Evolutionary conservation across 1,140 invertebrate species (phyloP).

Genomic region (Sycobia sp.): DNA sequence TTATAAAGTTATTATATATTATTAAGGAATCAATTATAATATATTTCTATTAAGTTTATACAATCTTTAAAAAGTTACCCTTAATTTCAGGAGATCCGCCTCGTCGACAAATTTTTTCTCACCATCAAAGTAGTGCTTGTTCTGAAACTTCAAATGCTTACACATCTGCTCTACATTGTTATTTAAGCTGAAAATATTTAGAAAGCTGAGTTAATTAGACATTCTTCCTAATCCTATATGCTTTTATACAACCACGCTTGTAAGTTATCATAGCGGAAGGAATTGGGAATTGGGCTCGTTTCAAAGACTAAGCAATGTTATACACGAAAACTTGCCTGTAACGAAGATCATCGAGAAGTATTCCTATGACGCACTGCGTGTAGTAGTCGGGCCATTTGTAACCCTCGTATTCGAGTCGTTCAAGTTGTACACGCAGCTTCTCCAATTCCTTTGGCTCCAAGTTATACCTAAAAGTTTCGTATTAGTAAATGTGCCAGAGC

Average conservation of each 20-base stretch:
- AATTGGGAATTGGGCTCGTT: no score
- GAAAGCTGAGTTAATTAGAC: no score
- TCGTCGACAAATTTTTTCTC: conserved; percentile 44
- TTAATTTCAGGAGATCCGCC: conserved; percentile 29
- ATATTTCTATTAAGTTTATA: no score
- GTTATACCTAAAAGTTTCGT: conserved; percentile 62
- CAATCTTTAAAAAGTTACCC: background rate
- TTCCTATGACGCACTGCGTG: conserved; percentile 82
- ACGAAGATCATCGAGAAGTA: conserved; percentile 70
- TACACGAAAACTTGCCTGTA: conserved; percentile 60
- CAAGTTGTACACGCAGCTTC: conserved; percentile 71
- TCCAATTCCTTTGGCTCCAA: conserved; percentile 69
- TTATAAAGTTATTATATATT: no score
- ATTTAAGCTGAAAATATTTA: conserved; percentile 10
- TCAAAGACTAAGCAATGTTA: no score
- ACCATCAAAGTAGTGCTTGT: background rate
- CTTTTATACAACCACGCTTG: no score
- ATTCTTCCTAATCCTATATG: no score
- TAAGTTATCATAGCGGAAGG: no score
- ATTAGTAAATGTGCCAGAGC: no score
- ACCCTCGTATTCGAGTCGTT: conserved; percentile 69
- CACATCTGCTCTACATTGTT: conserved; percentile 17
- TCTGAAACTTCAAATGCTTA: background rate
- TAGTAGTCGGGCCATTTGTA: conserved; percentile 82
- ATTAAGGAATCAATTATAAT: no score